Evolutionary conservation across 2,797 vertebrate genomes (phyloP).

Genomic region (Melanotaenia parkinsoni): DNA sequence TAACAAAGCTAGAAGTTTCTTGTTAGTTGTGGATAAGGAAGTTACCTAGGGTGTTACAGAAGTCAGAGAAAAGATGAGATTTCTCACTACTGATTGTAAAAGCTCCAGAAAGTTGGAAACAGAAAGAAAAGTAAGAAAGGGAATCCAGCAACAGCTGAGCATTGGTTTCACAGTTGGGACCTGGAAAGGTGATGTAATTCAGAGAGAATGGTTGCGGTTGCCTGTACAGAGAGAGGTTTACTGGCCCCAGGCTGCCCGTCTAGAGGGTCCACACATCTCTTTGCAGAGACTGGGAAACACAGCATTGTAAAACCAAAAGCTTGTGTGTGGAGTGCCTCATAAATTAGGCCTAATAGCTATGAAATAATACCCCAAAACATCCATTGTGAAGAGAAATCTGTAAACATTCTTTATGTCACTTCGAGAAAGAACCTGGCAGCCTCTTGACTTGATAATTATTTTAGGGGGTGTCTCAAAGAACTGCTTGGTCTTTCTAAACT

Average conservation of each 20-base stretch:
- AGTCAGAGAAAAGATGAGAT: not conserved
- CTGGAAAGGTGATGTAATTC: slow-evolving; percentile 81
- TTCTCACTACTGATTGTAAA: not conserved
- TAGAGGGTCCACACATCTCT: slow-evolving; percentile 72
- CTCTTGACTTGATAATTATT: slow-evolving; percentile 45
- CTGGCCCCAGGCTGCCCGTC: slow-evolving; percentile 74
- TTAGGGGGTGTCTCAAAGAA: slow-evolving; percentile 16
- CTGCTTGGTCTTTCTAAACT: slow-evolving; percentile 4
- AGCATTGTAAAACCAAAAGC: slow-evolving; percentile 70
- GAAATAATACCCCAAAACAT: slow-evolving; percentile 76
- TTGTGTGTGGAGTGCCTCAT: slow-evolving; percentile 75
- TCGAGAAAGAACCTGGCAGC: slow-evolving; percentile 54
- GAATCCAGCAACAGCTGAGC: slow-evolving; percentile 67
- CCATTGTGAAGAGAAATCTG: slow-evolving; percentile 57
- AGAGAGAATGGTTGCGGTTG: slow-evolving; percentile 74
- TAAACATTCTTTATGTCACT: slow-evolving; percentile 70
- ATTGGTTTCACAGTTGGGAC: slow-evolving; percentile 66
- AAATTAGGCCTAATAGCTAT: slow-evolving; percentile 76
- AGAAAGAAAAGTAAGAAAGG: slow-evolving; percentile 21
- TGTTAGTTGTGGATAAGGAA: not conserved
- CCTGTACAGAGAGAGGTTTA: slow-evolving; percentile 73
- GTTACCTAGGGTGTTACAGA: not conserved
- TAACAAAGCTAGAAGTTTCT: not conserved
- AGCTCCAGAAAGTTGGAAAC: slow-evolving; percentile 11
- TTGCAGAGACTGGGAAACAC: slow-evolving; percentile 71